Conservation (phyloP, 2,888 invertebrate species). For the Drosophila testacea region DNA sequence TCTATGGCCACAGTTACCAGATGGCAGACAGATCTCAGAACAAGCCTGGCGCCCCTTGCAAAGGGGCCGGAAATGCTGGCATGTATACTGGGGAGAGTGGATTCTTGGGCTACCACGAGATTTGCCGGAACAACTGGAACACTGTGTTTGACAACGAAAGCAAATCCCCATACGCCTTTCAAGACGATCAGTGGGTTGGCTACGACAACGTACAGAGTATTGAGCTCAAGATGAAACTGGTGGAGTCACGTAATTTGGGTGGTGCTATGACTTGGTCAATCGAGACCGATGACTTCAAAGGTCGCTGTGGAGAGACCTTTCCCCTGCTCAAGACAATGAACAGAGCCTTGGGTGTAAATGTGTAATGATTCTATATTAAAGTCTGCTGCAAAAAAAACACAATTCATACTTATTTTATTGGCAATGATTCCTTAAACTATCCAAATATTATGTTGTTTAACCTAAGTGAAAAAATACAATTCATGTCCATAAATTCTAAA, state of each 20-base stretch:
- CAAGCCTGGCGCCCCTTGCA: constrained; percentile 56
- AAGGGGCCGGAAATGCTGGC: constrained; percentile 57
- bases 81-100: constrained; percentile 54
- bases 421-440: no score
- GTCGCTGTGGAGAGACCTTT: constrained; percentile 89
- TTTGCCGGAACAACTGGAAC: constrained; percentile 72
- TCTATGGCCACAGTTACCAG: constrained; percentile 94
- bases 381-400: no score
- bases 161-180: constrained; percentile 90
- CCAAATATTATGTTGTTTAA: no score
- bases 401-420: no score
- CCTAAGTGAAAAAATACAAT: no score
- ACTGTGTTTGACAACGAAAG: constrained; percentile 53
- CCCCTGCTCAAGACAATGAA: constrained; percentile 70
- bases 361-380: neutral
- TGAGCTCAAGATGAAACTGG: constrained; percentile 92
- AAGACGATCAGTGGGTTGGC: constrained; percentile 95
- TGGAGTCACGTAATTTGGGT: constrained; percentile 92
- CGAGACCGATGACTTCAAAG: constrained; percentile 96
- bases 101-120: constrained; percentile 69
- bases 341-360: constrained; percentile 44
- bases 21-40: constrained; percentile 86
- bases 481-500: no score
- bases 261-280: constrained; percentile 89
- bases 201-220: constrained; percentile 94